Conservation (phyloP, 2,797 vertebrate species). For the Gymnoscopelus braueri region DNA sequence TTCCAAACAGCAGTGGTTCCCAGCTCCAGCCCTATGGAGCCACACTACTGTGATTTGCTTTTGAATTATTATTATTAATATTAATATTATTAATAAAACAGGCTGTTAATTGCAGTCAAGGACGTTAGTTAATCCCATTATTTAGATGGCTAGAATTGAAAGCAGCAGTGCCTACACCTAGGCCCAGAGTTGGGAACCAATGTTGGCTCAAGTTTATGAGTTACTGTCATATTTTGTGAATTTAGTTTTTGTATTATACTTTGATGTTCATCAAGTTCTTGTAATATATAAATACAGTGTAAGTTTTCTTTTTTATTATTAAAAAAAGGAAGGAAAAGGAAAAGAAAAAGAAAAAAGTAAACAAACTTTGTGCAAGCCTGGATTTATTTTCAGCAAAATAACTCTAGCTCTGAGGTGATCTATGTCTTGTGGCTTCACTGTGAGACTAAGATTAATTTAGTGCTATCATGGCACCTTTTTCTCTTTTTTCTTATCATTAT, state of each 20-base stretch:
- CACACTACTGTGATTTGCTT: too few relatives aligned
- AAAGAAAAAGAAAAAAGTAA: conserved; percentile 20
- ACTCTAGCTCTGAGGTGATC: conserved; percentile 30
- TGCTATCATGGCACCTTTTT: conserved; percentile 23
- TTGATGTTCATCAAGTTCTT: conserved; percentile 60
- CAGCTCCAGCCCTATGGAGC: too few relatives aligned
- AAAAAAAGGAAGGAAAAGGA: conserved; percentile 8
- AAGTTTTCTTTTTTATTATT: conserved; percentile 59
- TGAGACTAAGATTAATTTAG: conserved; percentile 37
- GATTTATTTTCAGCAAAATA: conserved; percentile 30
- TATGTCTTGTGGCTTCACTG: conserved; percentile 28
- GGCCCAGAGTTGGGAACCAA: too few relatives aligned
- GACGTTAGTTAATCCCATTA: too few relatives aligned
- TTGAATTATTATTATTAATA: too few relatives aligned
- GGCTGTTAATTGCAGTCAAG: too few relatives aligned
- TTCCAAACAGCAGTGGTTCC: conserved; percentile 23
- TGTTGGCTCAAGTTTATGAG: conserved; percentile 33
- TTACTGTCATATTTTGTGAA: conserved; percentile 52
- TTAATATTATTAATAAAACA: too few relatives aligned
- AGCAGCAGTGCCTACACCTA: too few relatives aligned
- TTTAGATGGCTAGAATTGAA: too few relatives aligned
- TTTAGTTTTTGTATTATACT: conserved; percentile 43
- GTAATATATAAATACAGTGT: conserved; percentile 68
- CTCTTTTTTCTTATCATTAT: conserved; percentile 13
- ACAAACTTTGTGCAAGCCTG: conserved; percentile 46